Evolutionary conservation across 2,888 invertebrate genomes (phyloP).

Genomic region (Cloeon dipterum): DNA sequence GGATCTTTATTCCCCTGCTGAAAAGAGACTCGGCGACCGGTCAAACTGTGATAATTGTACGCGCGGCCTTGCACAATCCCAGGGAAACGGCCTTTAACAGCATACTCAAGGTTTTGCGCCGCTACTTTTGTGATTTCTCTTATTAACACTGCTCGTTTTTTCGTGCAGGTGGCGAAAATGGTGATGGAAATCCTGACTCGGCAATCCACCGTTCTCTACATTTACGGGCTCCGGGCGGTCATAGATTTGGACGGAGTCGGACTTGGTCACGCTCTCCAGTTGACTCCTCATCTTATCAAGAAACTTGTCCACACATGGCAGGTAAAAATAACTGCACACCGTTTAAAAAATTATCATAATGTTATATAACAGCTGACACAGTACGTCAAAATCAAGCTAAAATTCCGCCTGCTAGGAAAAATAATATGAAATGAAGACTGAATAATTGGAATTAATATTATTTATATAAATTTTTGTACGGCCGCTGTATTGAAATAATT

Average conservation of each 20-base stretch:
- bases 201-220: conserved; percentile 23
- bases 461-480: too few species aligned
- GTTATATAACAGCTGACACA: too few species aligned
- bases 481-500: too few species aligned
- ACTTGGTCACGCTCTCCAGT: conserved; percentile 29
- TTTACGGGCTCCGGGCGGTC: conserved; percentile 30
- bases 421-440: too few species aligned
- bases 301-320: conserved; percentile 39
- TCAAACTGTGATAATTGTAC: conserved; percentile 30
- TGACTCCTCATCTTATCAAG: conserved; percentile 31
- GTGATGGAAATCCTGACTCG: conserved; percentile 30
- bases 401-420: too few species aligned
- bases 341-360: neutral
- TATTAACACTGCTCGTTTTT: too few species aligned
- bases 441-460: too few species aligned
- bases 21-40: conserved; percentile 12
- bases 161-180: conserved; percentile 38
- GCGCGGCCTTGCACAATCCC: conserved; percentile 33
- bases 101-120: conserved; percentile 3
- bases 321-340: conserved; percentile 8
- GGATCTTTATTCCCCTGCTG: neutral
- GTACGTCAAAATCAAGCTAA: too few species aligned
- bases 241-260: conserved; percentile 33
- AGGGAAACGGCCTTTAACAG: conserved; percentile 27
- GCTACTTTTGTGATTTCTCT: neutral